Evolutionary conservation across 2,113 vertebrate species (phyloP).

Genomic region (Mobula birostris): DNA sequence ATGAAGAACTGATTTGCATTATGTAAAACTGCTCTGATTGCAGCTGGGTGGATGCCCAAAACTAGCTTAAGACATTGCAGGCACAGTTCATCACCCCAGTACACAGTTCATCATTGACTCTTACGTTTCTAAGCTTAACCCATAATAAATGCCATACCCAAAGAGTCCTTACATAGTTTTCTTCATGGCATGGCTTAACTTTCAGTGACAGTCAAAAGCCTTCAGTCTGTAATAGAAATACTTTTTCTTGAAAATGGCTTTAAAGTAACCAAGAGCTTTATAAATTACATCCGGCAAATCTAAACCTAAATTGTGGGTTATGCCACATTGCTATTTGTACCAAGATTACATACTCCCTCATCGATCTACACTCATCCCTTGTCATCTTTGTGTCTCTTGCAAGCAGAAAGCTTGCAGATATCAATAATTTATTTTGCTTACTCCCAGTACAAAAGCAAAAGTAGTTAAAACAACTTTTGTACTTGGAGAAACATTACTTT

Average conservation of each 20-base stretch:
- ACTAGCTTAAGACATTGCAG: neutral
- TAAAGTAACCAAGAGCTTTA: neutral
- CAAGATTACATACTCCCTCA: neutral
- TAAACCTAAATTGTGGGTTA: neutral
- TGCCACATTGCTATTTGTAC: neutral
- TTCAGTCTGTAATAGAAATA: neutral
- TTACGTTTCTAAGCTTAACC: neutral
- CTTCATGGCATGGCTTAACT: neutral
- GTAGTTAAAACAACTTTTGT: neutral
- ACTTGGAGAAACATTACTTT: neutral
- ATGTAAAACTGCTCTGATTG: neutral
- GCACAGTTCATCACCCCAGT: neutral
- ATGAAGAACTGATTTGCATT: neutral
- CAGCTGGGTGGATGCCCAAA: neutral
- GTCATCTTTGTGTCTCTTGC: neutral
- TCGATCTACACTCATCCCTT: neutral
- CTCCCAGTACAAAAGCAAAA: neutral
- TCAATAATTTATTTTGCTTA: neutral
- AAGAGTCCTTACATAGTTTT: neutral
- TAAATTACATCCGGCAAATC: neutral
- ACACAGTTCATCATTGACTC: neutral
- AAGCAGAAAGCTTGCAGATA: neutral
- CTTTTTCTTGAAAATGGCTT: neutral
- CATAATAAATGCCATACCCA: neutral
- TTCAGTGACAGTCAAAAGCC: neutral